These are phyloP conservation scores for Hyperoodon ampullatus DNA, from an alignment of 2,113 vertebrate species.

Conservation along the genomic window DNA sequence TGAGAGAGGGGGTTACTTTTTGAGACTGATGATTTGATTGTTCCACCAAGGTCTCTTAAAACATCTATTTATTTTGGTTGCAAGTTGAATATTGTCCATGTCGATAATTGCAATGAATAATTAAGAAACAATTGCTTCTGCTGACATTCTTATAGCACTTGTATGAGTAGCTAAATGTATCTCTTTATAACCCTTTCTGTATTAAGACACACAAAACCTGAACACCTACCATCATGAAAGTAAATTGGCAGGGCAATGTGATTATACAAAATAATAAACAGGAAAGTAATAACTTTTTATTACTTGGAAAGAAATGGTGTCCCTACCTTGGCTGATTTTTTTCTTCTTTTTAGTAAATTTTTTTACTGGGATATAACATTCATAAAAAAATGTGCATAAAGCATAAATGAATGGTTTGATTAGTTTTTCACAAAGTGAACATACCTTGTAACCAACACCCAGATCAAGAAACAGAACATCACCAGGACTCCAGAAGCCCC, in stretches of 20 bases:
- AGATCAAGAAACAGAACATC: not conserved
- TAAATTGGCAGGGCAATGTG: constrained; percentile 25
- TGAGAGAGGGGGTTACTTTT: not conserved
- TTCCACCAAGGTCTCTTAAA: constrained; percentile 65
- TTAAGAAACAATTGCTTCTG: constrained; percentile 48
- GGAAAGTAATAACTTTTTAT: constrained; percentile 32
- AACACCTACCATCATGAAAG: not conserved
- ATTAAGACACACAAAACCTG: constrained; percentile 15
- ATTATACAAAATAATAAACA: constrained; percentile 27
- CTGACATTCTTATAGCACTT: constrained; percentile 8
- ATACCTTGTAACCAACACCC: not conserved
- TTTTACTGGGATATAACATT: not conserved
- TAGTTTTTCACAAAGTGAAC: not conserved
- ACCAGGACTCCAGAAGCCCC: not conserved
- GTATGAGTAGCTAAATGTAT: constrained; percentile 34
- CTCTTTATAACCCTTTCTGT: constrained; percentile 44
- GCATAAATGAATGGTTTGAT: not conserved
- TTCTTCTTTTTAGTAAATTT: not conserved
- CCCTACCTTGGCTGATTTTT: not conserved
- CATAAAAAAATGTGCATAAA: not conserved
- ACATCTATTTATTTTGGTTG: constrained; percentile 68
- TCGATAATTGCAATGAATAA: constrained; percentile 56
- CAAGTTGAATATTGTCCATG: constrained; percentile 50
- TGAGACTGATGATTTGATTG: constrained; percentile 59
- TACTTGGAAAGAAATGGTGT: constrained; percentile 2